Conservation (phyloP, 2,888 invertebrate genomes). For the Trissolcus brochymenae region DNA sequence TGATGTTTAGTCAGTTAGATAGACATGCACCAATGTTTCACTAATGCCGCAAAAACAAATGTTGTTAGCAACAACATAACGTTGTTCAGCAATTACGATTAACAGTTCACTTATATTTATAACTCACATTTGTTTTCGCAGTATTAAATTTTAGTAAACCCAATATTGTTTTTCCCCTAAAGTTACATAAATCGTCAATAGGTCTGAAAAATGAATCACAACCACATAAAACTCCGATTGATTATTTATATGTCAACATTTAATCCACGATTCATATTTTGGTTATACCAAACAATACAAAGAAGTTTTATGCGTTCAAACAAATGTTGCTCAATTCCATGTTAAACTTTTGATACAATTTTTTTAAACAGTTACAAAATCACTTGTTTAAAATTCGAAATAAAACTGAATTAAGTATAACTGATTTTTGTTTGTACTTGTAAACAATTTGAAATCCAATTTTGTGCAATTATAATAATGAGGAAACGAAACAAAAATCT, state of each 20-base stretch:
- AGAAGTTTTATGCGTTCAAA: neutral
- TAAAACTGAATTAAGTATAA: neutral
- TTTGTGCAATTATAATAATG: neutral
- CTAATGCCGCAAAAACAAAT: too few species aligned
- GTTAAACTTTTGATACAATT: too few species aligned
- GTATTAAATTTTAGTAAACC: neutral
- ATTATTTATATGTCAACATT: slow-evolving; percentile 42
- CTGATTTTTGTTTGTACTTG: neutral
- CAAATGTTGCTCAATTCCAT: neutral
- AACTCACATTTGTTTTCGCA: neutral
- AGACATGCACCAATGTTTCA: too few species aligned
- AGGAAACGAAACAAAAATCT: slow-evolving; percentile 1
- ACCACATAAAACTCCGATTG: slow-evolving; percentile 9
- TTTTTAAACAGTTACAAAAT: neutral
- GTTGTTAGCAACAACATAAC: neutral
- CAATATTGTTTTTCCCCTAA: neutral
- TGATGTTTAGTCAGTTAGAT: too few species aligned
- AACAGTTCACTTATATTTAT: neutral
- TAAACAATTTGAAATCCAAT: neutral
- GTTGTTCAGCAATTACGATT: neutral
- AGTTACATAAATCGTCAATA: slow-evolving; percentile 37
- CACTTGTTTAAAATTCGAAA: neutral
- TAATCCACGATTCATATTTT: slow-evolving; percentile 14
- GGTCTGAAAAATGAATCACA: slow-evolving; percentile 24
- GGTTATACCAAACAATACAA: neutral